A percentile compares a stretch with the other conserved stretches of the same genome.
Evolutionary conservation across 2,113 vertebrate genomes (phyloP).

Genomic region (Jaculus jaculus): DNA sequence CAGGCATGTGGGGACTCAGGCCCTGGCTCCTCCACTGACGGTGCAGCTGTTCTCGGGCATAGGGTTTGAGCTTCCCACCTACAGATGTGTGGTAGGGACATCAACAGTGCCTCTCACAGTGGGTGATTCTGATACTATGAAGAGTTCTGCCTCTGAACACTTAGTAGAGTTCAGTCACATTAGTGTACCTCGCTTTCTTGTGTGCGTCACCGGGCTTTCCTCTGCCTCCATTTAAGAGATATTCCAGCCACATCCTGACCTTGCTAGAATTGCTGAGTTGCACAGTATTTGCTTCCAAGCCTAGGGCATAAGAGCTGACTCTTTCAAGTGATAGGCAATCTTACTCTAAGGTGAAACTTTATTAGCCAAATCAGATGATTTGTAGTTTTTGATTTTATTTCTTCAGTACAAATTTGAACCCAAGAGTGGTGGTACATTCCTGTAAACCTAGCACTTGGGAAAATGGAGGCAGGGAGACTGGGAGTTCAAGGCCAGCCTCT

Average conservation of each 20-base stretch:
- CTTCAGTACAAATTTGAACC: not conserved
- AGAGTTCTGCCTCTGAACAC: not conserved
- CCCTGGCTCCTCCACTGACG: not conserved
- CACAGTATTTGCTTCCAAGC: not conserved
- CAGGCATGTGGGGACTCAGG: not conserved
- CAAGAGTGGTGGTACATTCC: not conserved
- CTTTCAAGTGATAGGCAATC: not conserved
- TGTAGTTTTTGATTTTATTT: constrained; percentile 35
- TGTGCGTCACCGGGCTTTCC: not conserved
- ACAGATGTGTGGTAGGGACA: not conserved
- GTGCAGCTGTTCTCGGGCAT: not conserved
- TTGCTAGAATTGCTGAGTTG: not conserved
- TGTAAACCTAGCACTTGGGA: not conserved
- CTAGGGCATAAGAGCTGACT: not conserved
- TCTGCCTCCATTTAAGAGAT: too few species aligned
- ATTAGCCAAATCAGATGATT: not conserved
- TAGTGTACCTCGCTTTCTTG: not conserved
- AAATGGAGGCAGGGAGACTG: not conserved
- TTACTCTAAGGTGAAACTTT: not conserved
- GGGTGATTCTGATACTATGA: not conserved
- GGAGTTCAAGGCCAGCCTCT: not conserved
- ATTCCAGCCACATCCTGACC: not conserved
- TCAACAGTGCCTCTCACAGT: not conserved
- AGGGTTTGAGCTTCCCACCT: not conserved
- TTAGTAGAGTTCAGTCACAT: not conserved